phyloP scores from a whole-genome alignment of 2,888 invertebrate species.

The Drosophila nr. perissopoda region DNA sequence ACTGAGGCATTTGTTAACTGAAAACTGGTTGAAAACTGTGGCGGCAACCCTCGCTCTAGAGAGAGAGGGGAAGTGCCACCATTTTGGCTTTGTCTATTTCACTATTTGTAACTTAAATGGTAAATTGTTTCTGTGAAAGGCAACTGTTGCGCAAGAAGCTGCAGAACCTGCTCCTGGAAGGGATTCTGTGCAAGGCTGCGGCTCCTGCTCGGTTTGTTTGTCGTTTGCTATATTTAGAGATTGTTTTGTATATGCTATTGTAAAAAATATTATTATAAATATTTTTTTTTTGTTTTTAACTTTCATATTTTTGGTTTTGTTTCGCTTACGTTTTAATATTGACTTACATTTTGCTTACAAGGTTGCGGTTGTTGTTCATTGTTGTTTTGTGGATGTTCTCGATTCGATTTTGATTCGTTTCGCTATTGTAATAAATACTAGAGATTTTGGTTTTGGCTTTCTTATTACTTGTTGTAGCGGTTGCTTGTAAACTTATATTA shows the following conservation, averaged over 20 bases:
- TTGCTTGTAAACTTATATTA: constrained; percentile 83
- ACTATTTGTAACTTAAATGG: constrained; percentile 78
- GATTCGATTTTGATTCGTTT: constrained; percentile 63
- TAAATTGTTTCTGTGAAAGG: constrained; percentile 80
- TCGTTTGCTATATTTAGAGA: constrained; percentile 78
- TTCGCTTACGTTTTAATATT: constrained; percentile 62
- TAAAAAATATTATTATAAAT: constrained; percentile 79
- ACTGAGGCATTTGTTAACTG: constrained; percentile 59
- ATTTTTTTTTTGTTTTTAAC: constrained; percentile 43
- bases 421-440: constrained; percentile 69
- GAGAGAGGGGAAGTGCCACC: constrained; percentile 32
- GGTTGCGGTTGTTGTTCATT: constrained; percentile 58
- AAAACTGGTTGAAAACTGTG: constrained; percentile 72
- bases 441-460: constrained; percentile 50
- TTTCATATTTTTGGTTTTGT: constrained; percentile 22
- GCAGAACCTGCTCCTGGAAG: constrained; percentile 37
- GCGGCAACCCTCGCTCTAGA: constrained; percentile 35
- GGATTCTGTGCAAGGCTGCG: constrained; percentile 35
- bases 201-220: constrained; percentile 69
- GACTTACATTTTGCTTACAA: constrained; percentile 65
- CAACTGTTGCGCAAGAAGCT: constrained; percentile 72
- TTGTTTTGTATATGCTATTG: constrained; percentile 77
- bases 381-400: constrained; percentile 54
- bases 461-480: constrained; percentile 52
- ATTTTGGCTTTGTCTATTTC: constrained; percentile 70